Evolutionary conservation across 1,140 invertebrate species (phyloP).

Genomic region (Contarinia nasturtii): DNA sequence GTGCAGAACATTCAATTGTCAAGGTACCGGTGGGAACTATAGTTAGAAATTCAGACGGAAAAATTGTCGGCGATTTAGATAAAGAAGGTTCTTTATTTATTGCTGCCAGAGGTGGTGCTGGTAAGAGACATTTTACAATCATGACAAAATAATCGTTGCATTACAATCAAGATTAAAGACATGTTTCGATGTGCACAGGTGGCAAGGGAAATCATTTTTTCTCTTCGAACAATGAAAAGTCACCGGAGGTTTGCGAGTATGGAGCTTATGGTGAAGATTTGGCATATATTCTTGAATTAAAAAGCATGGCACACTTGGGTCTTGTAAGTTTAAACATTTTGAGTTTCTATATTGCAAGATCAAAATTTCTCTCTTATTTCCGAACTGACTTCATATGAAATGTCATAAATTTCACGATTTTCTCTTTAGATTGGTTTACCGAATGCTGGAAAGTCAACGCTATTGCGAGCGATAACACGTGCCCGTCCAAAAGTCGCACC

Average conservation of each 20-base stretch:
- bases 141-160: no score
- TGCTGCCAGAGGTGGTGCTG: constrained; percentile 76
- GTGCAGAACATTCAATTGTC: constrained; percentile 56
- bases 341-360: no score
- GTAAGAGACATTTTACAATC: neutral
- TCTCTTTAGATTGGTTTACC: constrained; percentile 69
- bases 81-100: constrained; percentile 66
- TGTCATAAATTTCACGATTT: no score
- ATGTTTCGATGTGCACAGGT: constrained; percentile 30
- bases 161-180: no score
- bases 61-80: constrained; percentile 50
- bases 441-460: constrained; percentile 91
- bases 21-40: constrained; percentile 81
- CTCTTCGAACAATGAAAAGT: constrained; percentile 56
- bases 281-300: constrained; percentile 60
- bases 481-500: constrained; percentile 86
- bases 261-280: constrained; percentile 69
- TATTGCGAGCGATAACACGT: constrained; percentile 74
- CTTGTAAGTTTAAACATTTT: neutral
- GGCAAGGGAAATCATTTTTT: constrained; percentile 93
- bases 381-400: no score
- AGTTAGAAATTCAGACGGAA: constrained; percentile 39
- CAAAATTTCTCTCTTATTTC: no score
- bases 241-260: constrained; percentile 70
- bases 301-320: constrained; percentile 56